Base-by-base conservation (phyloP, 2,888 invertebrate genomes). In the Blastobasis lacticolella region DNA sequence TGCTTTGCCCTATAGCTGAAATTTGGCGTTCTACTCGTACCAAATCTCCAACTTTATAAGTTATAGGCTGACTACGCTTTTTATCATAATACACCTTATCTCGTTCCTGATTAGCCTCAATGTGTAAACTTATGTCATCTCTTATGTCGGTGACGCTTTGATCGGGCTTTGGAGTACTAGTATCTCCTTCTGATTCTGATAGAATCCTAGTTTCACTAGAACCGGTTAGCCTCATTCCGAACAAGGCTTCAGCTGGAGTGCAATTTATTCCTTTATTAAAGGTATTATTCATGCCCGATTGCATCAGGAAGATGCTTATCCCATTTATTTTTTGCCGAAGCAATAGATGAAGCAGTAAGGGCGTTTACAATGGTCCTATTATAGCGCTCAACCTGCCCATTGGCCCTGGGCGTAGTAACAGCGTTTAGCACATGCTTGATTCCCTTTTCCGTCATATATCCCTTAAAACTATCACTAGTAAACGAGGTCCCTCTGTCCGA, bases 301-400 rank as follows among this genome's bases (percentile, higher is more conserved):
- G 51, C 9, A 42, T 52, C 49, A 8, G 52, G 36, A 38, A 52
- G 23, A 46, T 53, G 10, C 40, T 51, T 36, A 37, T 55, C 49
- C 51, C 51, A 49, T 50, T 37, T 42, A 41, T 52, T 49, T 46
- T 51, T 49, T 43, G 47, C 0, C n/a, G 47, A 40, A n/a, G 45
- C 40, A 41, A 54, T 9, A 38, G 37, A 10, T 41, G 50, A 52
- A 5, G 55, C 50, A 5, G 53, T 54, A 5, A 54, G 40, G 38
- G 53, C 47, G 6, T 45, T 8, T 23, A 56, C 45, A 10, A 56
- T 45, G 1, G 54, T 56, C 37, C 52, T 37, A 37, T 56, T 56
- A 10, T 52, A 49, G 7, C 48, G 49, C 38, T 49, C 49, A 10
- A 49, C 38, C 10, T 49, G 49, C 9, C 49, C 49, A 38, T 49